Conservation (phyloP, 1,140 invertebrate genomes). For the Popillia japonica region DNA sequence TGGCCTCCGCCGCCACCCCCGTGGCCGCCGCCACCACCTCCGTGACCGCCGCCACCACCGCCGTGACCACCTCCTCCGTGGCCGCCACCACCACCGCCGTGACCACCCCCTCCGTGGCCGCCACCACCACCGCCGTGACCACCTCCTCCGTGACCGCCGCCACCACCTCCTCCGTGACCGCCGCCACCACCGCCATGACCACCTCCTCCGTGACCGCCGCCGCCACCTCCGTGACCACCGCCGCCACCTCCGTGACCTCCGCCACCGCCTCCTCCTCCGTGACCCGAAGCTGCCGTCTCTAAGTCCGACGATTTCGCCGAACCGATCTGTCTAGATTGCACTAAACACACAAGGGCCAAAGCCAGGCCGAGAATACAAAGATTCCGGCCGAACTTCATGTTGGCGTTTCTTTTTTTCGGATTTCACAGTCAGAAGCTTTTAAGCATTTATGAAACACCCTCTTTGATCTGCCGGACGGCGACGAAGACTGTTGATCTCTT, state of each 20-base stretch:
- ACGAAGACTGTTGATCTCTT: neutral
- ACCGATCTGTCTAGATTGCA: neutral
- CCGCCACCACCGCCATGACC: neutral
- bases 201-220: conserved; percentile 37
- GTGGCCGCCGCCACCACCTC: neutral
- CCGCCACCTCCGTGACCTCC: neutral
- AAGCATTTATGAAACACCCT: too few species aligned
- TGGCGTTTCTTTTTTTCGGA: neutral
- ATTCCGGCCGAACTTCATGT: conserved; percentile 4
- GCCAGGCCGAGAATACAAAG: conserved; percentile 3
- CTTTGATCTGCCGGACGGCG: neutral
- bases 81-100: conserved; percentile 22
- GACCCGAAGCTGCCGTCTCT: conserved; percentile 40
- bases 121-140: neutral
- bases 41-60: conserved; percentile 1
- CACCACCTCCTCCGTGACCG: neutral
- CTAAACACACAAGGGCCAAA: conserved; percentile 1
- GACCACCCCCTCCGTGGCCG: conserved; percentile 1
- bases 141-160: neutral
- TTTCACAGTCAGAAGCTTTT: neutral
- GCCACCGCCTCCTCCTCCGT: neutral
- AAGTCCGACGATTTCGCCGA: conserved; percentile 39
- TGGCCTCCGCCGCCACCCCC: neutral
- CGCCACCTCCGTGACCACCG: neutral
- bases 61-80: conserved; percentile 25